A percentile compares a stretch with the other conserved stretches of the same genome.
Conservation (phyloP, 1,140 invertebrate species). For the Myzus persicae region DNA sequence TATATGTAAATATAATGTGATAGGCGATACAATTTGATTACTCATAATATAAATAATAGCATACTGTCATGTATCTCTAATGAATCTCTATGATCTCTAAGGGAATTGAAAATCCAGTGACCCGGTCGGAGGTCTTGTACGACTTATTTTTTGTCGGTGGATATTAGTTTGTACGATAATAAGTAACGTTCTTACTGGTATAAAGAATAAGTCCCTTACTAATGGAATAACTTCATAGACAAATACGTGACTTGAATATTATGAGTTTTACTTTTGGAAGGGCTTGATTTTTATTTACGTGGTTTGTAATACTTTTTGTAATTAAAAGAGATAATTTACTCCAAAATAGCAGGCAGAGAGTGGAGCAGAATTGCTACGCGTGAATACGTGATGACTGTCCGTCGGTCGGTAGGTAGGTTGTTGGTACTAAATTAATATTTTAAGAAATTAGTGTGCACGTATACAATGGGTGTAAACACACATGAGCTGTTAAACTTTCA, state of each 20-base stretch:
- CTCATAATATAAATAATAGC: too few species aligned
- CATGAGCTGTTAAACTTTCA: too few species aligned
- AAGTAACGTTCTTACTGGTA: not conserved
- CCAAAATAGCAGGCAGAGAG: not conserved
- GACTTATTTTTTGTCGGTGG: not conserved
- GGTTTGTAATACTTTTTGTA: not conserved
- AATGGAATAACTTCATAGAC: slow-evolving; percentile 8
- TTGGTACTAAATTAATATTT: too few species aligned
- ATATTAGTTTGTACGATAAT: not conserved
- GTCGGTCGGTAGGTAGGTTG: too few species aligned
- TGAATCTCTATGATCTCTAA: too few species aligned
- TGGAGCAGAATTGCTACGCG: not conserved
- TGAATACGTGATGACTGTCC: not conserved
- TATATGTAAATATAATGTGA: too few species aligned
- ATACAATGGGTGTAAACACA: too few species aligned
- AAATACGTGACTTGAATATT: not conserved
- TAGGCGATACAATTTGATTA: too few species aligned
- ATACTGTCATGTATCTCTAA: too few species aligned
- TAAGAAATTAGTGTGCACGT: too few species aligned
- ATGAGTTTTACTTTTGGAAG: too few species aligned
- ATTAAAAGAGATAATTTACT: not conserved
- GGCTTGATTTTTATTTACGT: not conserved
- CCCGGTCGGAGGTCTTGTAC: not conserved
- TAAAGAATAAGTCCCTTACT: not conserved
- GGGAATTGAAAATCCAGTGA: not conserved